These are phyloP conservation scores for Zosterops hypoxanthus DNA, from an alignment of 2,113 vertebrate species.

Conservation along the genomic window DNA sequence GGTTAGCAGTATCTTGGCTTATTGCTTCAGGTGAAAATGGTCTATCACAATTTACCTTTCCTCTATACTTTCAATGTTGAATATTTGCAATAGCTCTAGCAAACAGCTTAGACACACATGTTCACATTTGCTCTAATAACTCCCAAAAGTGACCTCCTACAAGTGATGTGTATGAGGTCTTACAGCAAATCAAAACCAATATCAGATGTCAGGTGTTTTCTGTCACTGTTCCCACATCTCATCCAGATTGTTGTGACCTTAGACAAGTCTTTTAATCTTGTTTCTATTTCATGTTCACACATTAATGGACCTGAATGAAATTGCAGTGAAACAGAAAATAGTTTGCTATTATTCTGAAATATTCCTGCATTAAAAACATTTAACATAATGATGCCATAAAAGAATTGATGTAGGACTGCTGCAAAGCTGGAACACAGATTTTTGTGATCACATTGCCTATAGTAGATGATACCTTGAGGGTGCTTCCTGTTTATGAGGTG, in stretches of 20 bases:
- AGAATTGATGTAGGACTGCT: constrained; percentile 23
- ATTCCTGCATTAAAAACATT: constrained; percentile 51
- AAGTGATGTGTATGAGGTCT: not conserved
- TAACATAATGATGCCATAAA: constrained; percentile 63
- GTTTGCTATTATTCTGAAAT: constrained; percentile 58
- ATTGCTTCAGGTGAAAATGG: not conserved
- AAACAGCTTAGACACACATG: not conserved
- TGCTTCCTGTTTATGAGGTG: constrained; percentile 61
- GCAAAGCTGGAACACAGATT: constrained; percentile 29
- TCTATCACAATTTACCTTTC: not conserved
- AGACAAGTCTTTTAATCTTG: not conserved
- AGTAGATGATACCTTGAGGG: constrained; percentile 63
- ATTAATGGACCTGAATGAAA: constrained; percentile 32
- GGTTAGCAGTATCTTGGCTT: not conserved
- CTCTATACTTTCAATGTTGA: not conserved
- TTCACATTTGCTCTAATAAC: not conserved
- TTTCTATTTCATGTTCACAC: not conserved
- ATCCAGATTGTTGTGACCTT: not conserved
- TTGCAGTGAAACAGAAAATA: constrained; percentile 48
- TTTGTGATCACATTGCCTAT: constrained; percentile 32
- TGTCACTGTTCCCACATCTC: not conserved
- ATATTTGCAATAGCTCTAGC: not conserved
- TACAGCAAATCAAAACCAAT: not conserved
- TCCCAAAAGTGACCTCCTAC: fast-evolving
- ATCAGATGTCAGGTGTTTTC: not conserved